A percentile compares a stretch with the other conserved stretches of the same genome.
These are phyloP conservation scores for Notiomystis cincta DNA, from an alignment of 2,113 vertebrate genomes.

Conservation along the genomic window DNA sequence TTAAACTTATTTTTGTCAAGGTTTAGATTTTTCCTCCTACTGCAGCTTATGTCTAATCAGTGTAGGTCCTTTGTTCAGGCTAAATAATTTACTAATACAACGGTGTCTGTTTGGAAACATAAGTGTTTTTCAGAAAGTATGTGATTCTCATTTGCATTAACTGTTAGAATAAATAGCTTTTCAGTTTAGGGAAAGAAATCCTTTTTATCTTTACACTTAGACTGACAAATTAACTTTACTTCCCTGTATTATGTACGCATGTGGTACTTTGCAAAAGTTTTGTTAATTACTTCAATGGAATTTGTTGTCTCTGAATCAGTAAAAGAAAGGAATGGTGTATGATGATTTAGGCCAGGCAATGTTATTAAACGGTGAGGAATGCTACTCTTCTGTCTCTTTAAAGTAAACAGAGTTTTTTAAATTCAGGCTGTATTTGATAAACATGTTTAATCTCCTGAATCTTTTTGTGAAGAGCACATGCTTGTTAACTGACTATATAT, in stretches of 20 bases:
- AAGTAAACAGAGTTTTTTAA: background rate
- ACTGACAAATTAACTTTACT: background rate
- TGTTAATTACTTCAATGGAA: background rate
- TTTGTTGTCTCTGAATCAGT: background rate
- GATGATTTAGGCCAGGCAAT: background rate
- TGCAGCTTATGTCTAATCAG: background rate
- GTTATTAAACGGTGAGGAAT: background rate
- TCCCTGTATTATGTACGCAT: fast-evolving
- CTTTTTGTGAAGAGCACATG: background rate
- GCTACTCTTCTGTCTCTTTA: background rate
- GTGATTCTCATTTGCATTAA: background rate
- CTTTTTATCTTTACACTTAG: background rate
- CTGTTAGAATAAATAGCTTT: background rate
- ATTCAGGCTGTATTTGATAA: background rate
- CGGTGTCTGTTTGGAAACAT: background rate
- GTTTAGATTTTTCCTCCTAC: background rate
- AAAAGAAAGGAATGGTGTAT: background rate
- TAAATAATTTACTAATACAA: background rate
- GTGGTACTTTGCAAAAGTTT: background rate
- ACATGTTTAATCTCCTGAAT: background rate
- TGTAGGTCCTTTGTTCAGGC: background rate
- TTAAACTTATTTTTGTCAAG: background rate
- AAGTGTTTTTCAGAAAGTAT: background rate
- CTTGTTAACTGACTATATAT: background rate
- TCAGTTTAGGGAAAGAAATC: background rate